phyloP scores from a whole-genome alignment of 2,113 vertebrate genomes.

The Conger conger region DNA sequence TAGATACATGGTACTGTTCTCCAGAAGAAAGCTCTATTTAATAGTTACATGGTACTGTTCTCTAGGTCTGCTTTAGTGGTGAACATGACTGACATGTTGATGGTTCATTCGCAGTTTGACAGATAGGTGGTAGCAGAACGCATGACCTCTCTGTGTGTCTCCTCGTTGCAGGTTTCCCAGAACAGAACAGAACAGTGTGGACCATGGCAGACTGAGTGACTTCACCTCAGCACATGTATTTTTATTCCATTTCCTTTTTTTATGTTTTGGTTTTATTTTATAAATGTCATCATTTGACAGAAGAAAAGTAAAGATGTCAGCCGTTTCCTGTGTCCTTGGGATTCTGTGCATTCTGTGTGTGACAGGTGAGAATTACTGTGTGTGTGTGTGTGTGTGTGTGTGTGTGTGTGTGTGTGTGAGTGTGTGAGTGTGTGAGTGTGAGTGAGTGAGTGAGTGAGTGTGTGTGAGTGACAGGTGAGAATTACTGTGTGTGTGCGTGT shows the following conservation, averaged over 20 bases:
- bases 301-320: conserved; percentile 50
- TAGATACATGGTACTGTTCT: no score
- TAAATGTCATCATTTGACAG: conserved; percentile 23
- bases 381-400: no score
- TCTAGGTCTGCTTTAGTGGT: no score
- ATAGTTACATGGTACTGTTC: not conserved
- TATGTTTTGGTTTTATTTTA: conserved; percentile 25
- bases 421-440: no score
- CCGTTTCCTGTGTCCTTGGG: conserved; percentile 36
- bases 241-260: conserved; percentile 16
- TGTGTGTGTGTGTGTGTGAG: no score
- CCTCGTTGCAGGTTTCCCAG: conserved; percentile 53
- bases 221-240: not conserved
- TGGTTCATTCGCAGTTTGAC: not conserved
- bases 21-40: no score
- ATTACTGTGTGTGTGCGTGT: no score
- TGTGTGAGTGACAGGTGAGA: no score
- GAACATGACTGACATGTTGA: no score
- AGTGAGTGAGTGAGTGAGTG: no score
- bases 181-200: conserved; percentile 34
- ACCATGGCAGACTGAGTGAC: conserved; percentile 44
- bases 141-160: not conserved
- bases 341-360: conserved; percentile 49
- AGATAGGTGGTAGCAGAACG: not conserved
- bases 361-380: conserved; percentile 41